Percentiles rank a stretch among this genome's conserved stretches.
These are phyloP conservation scores for Chaenodraco wilsoni DNA, from an alignment of 2,797 vertebrate genomes.

Conservation along the genomic window DNA sequence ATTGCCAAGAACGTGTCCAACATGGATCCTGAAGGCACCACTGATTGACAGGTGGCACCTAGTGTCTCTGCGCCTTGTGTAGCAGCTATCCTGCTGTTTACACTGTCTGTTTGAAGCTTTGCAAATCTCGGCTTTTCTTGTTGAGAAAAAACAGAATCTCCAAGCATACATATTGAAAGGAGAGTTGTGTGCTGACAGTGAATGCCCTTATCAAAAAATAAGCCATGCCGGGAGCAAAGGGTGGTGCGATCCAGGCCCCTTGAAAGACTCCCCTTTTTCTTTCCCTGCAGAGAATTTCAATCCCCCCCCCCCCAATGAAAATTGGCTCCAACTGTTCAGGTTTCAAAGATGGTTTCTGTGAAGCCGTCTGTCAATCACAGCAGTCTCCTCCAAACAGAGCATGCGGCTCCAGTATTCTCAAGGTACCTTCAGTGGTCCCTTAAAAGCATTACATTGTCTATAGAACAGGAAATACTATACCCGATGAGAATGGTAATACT, in stretches of 20 bases:
- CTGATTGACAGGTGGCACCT: slow-evolving; percentile 66
- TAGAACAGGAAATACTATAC: slow-evolving; percentile 13
- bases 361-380: slow-evolving; percentile 58
- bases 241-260: slow-evolving; percentile 50
- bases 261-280: slow-evolving; percentile 67
- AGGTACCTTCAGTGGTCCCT: not conserved
- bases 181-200: slow-evolving; percentile 60
- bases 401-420: not conserved
- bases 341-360: slow-evolving; percentile 57
- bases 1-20: slow-evolving; percentile 41
- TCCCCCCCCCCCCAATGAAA: slow-evolving; percentile 57
- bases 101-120: slow-evolving; percentile 50
- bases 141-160: slow-evolving; percentile 42
- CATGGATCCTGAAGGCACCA: not conserved
- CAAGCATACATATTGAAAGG: slow-evolving; percentile 58
- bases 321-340: slow-evolving; percentile 62
- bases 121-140: slow-evolving; percentile 46
- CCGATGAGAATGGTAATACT: slow-evolving; percentile 13
- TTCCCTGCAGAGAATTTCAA: slow-evolving; percentile 73
- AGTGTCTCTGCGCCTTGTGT: slow-evolving; percentile 20
- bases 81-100: slow-evolving; percentile 46
- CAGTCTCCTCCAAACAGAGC: slow-evolving; percentile 21
- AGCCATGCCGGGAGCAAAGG: slow-evolving; percentile 64
- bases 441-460: not conserved
- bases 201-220: slow-evolving; percentile 74